Percentiles rank a stretch among this genome's conserved stretches.
Conservation (phyloP, 2,113 vertebrate genomes). For the Ascaphus truei region DNA sequence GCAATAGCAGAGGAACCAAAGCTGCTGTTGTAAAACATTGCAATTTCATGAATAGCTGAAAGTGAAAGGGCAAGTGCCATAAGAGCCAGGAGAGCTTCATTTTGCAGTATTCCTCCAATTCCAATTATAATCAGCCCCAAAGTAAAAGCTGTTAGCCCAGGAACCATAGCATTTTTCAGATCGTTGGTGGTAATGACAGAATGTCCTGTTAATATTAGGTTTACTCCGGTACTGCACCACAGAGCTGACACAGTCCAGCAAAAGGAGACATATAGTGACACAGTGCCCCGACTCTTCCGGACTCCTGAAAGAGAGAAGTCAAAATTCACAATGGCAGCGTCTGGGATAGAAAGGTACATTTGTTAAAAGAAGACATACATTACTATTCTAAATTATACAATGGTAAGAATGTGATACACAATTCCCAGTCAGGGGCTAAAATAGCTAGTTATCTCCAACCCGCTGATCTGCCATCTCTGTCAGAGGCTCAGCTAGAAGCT, state of each 20-base stretch:
- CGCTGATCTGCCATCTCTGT: not conserved
- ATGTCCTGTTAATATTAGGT: conserved; percentile 68
- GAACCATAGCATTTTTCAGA: conserved; percentile 59
- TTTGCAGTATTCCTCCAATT: conserved; percentile 52
- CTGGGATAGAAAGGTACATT: no score
- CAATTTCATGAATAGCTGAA: conserved; percentile 74
- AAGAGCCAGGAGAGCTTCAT: conserved; percentile 56
- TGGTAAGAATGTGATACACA: not conserved
- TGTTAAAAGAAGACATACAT: no score
- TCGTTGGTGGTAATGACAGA: conserved; percentile 38
- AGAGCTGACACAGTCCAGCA: conserved; percentile 72
- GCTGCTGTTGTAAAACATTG: conserved; percentile 43
- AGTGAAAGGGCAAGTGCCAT: conserved; percentile 61
- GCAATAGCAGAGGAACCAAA: conserved; percentile 71
- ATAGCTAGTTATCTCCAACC: not conserved
- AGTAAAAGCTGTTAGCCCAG: conserved; percentile 67
- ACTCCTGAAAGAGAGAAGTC: conserved; percentile 55
- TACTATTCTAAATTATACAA: no score
- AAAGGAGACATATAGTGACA: conserved; percentile 59
- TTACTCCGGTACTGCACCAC: conserved; percentile 73
- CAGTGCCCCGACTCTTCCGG: conserved; percentile 50
- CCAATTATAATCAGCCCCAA: conserved; percentile 68
- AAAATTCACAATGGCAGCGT: no score
- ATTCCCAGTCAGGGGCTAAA: not conserved
- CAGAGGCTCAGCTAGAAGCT: no score